Conservation (phyloP, 2,113 vertebrate species). For the Agapornis roseicollis region DNA sequence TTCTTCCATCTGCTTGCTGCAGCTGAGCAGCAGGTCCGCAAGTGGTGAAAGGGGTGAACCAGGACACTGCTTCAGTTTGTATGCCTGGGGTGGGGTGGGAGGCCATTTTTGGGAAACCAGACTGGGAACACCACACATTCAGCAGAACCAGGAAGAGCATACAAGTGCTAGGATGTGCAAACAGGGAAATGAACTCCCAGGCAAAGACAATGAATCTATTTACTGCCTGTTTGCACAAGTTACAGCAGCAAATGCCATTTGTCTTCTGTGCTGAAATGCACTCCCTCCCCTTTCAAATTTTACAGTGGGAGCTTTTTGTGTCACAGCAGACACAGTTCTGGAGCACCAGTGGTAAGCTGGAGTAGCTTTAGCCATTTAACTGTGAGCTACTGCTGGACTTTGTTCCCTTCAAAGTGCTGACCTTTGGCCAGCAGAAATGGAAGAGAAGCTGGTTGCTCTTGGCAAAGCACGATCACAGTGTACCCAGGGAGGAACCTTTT, state of each 20-base stretch:
- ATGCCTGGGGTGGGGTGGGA: background rate
- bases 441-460: background rate
- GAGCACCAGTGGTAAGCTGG: background rate
- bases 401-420: background rate
- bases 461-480: background rate
- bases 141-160: background rate
- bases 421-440: slow-evolving; percentile 22
- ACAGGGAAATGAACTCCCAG: slow-evolving; percentile 16
- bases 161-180: background rate
- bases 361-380: background rate
- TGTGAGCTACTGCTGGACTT: slow-evolving; percentile 10
- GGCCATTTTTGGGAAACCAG: background rate
- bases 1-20: rapidly evolving
- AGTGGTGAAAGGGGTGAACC: background rate
- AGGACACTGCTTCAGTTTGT: rapidly evolving
- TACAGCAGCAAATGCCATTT: background rate
- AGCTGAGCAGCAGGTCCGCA: background rate
- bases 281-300: background rate
- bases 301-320: background rate
- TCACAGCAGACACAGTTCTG: background rate
- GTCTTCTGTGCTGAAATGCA: background rate
- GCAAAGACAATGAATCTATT: background rate
- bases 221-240: slow-evolving; percentile 18
- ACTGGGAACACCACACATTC: background rate
- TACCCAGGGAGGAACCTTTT: slow-evolving; percentile 55